Conservation (phyloP, 2,888 invertebrate species). For the Adineta ricciae region DNA sequence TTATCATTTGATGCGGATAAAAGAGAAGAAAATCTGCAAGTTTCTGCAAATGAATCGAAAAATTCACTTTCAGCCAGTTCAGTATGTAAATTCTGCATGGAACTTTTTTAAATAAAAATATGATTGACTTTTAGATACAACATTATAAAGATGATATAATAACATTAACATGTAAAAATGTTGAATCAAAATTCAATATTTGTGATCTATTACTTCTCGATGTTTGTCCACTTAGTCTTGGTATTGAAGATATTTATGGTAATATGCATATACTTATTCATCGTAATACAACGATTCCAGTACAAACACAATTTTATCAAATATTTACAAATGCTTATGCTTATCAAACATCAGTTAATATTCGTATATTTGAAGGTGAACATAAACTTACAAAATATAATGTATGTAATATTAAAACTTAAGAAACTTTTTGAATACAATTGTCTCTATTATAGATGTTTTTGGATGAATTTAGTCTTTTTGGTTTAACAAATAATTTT, state of each 20-base stretch:
- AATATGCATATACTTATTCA: background rate
- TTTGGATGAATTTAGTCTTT: background rate
- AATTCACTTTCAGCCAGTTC: too few species aligned
- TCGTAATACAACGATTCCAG: background rate
- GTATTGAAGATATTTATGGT: background rate
- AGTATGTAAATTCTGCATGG: too few species aligned
- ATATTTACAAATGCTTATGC: background rate
- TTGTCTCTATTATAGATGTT: background rate
- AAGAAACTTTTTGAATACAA: background rate
- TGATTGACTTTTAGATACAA: too few species aligned
- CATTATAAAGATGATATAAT: too few species aligned
- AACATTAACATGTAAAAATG: too few species aligned
- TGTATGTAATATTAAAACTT: background rate
- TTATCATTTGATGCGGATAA: too few species aligned
- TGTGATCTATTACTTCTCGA: background rate
- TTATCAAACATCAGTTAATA: background rate
- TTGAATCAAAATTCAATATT: too few species aligned
- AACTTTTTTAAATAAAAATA: too few species aligned
- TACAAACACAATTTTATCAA: too few species aligned
- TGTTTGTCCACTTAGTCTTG: background rate
- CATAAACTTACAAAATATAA: slow-evolving; percentile 10
- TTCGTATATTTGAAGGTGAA: background rate
- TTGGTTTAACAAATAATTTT: background rate
- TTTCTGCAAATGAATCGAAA: too few species aligned
- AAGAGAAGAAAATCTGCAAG: too few species aligned